phyloP scores from a whole-genome alignment of 2,797 vertebrate genomes.

The Artibeus lituratus region DNA sequence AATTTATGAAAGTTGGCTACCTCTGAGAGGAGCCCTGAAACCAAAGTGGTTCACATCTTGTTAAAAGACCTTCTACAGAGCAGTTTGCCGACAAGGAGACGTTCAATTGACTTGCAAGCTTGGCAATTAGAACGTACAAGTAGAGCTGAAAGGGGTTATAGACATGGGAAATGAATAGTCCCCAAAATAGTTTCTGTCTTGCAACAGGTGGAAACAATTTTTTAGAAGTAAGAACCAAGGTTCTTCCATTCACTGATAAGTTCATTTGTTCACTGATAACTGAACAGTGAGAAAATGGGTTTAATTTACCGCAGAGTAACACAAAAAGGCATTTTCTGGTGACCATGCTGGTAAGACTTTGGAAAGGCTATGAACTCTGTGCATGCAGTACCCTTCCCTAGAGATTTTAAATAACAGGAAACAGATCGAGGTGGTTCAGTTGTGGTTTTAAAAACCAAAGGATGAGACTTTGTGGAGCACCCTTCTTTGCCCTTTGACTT shows the following conservation, averaged over 20 bases:
- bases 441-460: slow-evolving; percentile 28
- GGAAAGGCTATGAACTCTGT: not conserved
- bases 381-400: not conserved
- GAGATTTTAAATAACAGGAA: slow-evolving; percentile 40
- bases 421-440: not conserved
- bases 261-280: not conserved
- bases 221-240: not conserved
- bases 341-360: not conserved
- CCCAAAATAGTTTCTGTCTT: not conserved
- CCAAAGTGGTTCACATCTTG: not conserved
- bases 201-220: not conserved
- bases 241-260: not conserved
- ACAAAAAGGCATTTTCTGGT: not conserved
- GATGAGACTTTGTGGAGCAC: not conserved
- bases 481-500: not conserved
- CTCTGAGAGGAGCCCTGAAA: slow-evolving; percentile 12
- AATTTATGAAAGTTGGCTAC: not conserved
- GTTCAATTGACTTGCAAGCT: not conserved
- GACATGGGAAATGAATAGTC: not conserved
- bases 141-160: not conserved
- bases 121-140: not conserved
- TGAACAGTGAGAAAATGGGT: not conserved
- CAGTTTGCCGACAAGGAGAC: not conserved
- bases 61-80: not conserved
- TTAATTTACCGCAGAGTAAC: not conserved